Evolutionary conservation across 2,113 vertebrate species (phyloP), one percentile per base, ranked within the genome.

Genomic region (Tretioscincus oriximinensis): DNA sequence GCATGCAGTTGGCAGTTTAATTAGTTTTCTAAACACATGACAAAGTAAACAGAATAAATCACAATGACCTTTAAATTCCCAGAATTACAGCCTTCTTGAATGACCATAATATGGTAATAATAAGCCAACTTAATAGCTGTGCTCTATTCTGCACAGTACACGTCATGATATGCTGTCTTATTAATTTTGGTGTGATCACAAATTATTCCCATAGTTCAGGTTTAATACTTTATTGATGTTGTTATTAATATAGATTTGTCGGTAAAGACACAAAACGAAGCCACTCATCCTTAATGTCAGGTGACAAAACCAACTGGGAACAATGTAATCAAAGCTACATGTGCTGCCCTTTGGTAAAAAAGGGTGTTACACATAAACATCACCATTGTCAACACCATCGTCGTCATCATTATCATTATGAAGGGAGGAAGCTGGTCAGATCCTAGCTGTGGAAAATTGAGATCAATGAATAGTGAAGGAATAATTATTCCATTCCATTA

Each of bases 211-310:
- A 92, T 91, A 95, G 92, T 93, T 90, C 86, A 92, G 35, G 65
- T 92, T 96, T 95, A 94, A 95, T 94, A 93, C 83, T 90, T 77
- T 93, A 95, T 93, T 92, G 92, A 95, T 91, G 77, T 93, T 94
- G 90, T 93, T 93, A 93, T 95, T 94, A 93, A 91, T 93, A 95
- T 93, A 86, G 93, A 95, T 95, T 94, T 95, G 82, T 92, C 94
- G 94, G 85, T 96, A 93, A 96, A 95, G 85, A 91, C 87, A 91
- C 85, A 92, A 95, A 92, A 86, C 84, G 90, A 89, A 93, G 74
- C 83, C 87, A 90, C 86, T 88, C 80, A 64, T 73, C 89, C 82
- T 86, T 93, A 94, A 93, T 91, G 80, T 65, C 78, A 28, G 82
- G 88, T 93, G 91, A 90, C 84, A 93, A 77, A 83, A 45, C 16